These are phyloP conservation scores for Amphiura filiformis DNA, from an alignment of 35 echinoderm and acorn worm species.

Conservation along the genomic window DNA sequence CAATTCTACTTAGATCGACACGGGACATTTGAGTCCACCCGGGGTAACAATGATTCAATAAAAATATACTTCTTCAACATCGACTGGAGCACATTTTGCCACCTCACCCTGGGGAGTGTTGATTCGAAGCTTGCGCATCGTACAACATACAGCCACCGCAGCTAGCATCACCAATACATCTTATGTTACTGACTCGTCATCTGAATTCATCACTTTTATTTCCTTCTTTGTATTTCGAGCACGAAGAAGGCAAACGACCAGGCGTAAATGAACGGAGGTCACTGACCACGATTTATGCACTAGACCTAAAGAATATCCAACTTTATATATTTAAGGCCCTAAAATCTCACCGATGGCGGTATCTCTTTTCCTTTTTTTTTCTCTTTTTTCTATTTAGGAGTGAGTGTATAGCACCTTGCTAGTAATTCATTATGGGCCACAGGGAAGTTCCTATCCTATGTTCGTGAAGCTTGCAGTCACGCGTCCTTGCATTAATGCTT, in stretches of 20 bases:
- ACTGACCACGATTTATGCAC: background rate
- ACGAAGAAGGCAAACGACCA: background rate
- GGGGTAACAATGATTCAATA: background rate
- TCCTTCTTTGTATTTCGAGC: constrained; percentile 4
- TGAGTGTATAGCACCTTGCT: background rate
- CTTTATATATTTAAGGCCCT: background rate
- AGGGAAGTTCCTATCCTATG: background rate
- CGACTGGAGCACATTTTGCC: background rate
- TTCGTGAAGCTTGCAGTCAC: background rate
- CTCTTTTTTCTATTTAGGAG: background rate
- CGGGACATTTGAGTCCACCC: background rate
- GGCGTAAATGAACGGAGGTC: background rate
- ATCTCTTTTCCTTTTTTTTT: background rate
- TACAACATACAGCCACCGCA: too few relatives aligned
- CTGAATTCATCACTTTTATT: background rate
- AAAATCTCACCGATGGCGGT: background rate
- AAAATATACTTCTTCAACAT: background rate
- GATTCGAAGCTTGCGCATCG: too few relatives aligned
- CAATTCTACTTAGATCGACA: background rate
- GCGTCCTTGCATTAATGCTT: too few relatives aligned
- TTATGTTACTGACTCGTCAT: background rate
- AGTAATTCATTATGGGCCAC: background rate
- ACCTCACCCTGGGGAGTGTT: background rate
- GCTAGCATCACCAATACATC: background rate
- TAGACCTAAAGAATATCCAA: background rate